Evolutionary conservation across 2,888 invertebrate species (phyloP).

Genomic region (Glaucopsyche alexis): DNA sequence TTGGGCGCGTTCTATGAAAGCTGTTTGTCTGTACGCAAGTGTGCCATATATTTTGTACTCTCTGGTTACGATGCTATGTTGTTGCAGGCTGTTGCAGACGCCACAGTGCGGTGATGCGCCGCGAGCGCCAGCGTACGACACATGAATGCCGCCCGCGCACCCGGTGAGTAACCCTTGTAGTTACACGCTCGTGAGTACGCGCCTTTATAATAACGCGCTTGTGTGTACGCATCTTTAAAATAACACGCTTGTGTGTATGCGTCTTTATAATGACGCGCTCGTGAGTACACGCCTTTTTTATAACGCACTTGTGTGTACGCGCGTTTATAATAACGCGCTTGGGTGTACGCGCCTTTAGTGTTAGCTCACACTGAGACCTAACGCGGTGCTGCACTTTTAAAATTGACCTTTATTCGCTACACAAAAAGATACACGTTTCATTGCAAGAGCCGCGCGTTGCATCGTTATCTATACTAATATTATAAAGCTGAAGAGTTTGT

Average conservation of each 20-base stretch:
- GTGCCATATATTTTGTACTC: too few species aligned
- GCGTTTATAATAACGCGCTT: background rate
- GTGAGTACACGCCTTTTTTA: background rate
- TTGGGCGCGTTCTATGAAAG: too few species aligned
- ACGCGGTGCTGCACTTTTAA: too few species aligned
- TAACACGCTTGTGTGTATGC: background rate
- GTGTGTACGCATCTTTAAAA: background rate
- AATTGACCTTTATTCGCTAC: too few species aligned
- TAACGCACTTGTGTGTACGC: too few species aligned
- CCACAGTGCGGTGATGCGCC: constrained; percentile 75
- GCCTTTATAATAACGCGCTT: background rate
- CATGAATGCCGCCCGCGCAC: constrained; percentile 79
- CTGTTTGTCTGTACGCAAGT: too few species aligned
- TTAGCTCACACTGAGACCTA: too few species aligned
- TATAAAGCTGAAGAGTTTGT: too few species aligned
- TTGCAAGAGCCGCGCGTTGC: too few species aligned
- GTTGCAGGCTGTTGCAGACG: constrained; percentile 57
- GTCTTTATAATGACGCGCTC: background rate
- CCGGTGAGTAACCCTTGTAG: constrained; percentile 52
- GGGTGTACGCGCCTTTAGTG: background rate
- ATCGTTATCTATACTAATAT: too few species aligned
- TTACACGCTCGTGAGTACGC: background rate
- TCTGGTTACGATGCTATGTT: constrained; percentile 30
- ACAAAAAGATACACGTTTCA: too few species aligned
- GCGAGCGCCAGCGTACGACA: constrained; percentile 73